phyloP scores from a whole-genome alignment of 1,140 invertebrate genomes.

The Anastrepha ludens region DNA sequence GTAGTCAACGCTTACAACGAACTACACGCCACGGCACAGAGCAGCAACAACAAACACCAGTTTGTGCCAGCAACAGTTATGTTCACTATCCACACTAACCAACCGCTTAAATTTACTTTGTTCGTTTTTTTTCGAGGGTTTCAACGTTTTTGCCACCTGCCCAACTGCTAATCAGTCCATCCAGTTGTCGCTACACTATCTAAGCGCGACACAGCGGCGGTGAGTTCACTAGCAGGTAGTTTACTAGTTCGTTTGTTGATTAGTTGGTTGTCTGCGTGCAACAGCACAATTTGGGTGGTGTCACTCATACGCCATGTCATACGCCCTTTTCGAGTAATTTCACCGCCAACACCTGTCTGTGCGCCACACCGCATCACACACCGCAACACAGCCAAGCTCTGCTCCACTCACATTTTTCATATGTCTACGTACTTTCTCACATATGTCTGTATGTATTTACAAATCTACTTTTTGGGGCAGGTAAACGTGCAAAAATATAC shows the following conservation, averaged over 20 bases:
- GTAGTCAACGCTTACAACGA: slow-evolving; percentile 10
- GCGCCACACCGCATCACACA: background rate
- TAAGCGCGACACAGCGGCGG: background rate
- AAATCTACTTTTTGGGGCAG: background rate
- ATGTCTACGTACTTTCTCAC: background rate
- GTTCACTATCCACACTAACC: background rate
- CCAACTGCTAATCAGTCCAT: background rate
- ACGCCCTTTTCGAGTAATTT: slow-evolving; percentile 3
- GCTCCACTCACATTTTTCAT: background rate
- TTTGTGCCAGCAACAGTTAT: slow-evolving; percentile 5
- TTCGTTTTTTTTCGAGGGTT: background rate
- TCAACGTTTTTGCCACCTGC: background rate
- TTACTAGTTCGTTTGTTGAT: background rate
- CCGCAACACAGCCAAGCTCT: too few species aligned
- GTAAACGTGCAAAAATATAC: too few species aligned
- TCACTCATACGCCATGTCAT: background rate
- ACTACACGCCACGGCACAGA: background rate
- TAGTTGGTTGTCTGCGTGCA: background rate
- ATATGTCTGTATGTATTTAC: background rate
- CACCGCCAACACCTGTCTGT: background rate
- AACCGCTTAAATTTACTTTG: slow-evolving; percentile 39
- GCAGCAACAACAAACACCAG: background rate
- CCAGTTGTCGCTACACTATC: background rate
- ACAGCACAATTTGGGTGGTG: background rate
- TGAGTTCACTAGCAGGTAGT: background rate